Evolutionary conservation across 2,888 invertebrate genomes (phyloP).

Genomic region (Candidula unifasciata): DNA sequence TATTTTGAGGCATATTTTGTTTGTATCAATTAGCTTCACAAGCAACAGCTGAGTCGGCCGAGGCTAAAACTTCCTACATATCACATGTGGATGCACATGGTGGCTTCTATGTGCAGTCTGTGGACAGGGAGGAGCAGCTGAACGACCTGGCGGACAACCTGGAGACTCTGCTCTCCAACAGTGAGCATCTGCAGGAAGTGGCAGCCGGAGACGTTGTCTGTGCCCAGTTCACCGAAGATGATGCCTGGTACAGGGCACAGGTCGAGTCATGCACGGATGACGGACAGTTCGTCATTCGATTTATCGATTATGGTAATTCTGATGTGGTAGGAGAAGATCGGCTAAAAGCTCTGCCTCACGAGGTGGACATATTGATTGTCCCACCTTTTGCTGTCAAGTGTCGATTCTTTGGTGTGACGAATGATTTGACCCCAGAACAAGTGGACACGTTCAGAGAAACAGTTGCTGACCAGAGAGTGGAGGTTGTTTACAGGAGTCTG

Average conservation of each 20-base stretch:
- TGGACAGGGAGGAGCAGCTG: constrained; percentile 57
- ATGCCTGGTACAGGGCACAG: constrained; percentile 68
- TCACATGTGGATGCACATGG: constrained; percentile 61
- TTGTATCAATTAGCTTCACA: background rate
- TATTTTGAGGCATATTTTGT: too few species aligned
- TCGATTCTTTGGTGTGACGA: constrained; percentile 54
- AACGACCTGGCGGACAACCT: constrained; percentile 56
- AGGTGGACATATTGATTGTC: constrained; percentile 59
- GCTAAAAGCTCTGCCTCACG: constrained; percentile 56
- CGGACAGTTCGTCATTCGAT: constrained; percentile 61
- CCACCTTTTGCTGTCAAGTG: constrained; percentile 70
- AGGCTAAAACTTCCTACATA: constrained; percentile 2
- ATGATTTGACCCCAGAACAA: constrained; percentile 28
- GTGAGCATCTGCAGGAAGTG: background rate
- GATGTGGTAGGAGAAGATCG: constrained; percentile 59
- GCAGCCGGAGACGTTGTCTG: constrained; percentile 59
- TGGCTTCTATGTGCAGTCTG: constrained; percentile 63
- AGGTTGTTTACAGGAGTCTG: constrained; percentile 56
- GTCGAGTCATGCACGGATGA: constrained; percentile 55
- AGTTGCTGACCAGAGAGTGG: constrained; percentile 57
- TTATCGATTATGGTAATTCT: constrained; percentile 75
- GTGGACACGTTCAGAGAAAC: constrained; percentile 7
- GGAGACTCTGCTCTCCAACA: constrained; percentile 47
- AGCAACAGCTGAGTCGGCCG: background rate
- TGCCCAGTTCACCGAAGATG: constrained; percentile 68